Conservation (phyloP, 2,797 vertebrate genomes). For the Lates japonicus region DNA sequence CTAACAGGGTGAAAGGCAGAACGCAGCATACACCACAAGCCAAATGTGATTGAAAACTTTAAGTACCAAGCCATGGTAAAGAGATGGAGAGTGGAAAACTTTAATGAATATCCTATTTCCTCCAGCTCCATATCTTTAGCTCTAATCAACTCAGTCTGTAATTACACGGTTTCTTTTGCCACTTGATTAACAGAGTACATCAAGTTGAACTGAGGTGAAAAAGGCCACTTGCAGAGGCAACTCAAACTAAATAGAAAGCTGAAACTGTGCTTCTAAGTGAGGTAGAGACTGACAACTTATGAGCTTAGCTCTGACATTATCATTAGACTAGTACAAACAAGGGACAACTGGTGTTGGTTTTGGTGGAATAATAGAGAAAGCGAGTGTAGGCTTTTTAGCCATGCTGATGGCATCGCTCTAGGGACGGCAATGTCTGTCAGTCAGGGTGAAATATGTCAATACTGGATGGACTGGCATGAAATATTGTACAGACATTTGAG, state of each 20-base stretch:
- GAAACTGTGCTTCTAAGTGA: not conserved
- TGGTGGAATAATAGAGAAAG: not conserved
- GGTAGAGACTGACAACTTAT: not conserved
- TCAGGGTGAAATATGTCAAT: not conserved
- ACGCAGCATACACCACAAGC: not conserved
- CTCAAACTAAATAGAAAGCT: conserved; percentile 24
- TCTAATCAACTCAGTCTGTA: conserved; percentile 46
- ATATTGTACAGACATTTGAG: not conserved
- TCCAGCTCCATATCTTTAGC: conserved; percentile 28
- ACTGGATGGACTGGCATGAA: not conserved
- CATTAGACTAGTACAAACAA: not conserved
- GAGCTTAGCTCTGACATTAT: not conserved
- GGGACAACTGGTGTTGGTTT: not conserved
- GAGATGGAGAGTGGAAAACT: not conserved
- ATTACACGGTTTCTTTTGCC: conserved; percentile 45
- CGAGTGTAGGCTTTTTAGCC: not conserved
- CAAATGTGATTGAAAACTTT: not conserved
- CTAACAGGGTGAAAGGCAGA: conserved; percentile 10
- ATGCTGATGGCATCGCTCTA: not conserved
- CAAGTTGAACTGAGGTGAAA: conserved; percentile 31
- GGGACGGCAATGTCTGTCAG: not conserved
- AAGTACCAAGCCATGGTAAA: not conserved
- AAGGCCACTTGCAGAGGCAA: conserved; percentile 13
- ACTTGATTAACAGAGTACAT: conserved; percentile 28
- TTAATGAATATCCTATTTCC: conserved; percentile 10